Evolutionary conservation across 2,113 vertebrate species (phyloP), one percentile per base, ranked within the genome.

Genomic region (Montifringilla adamsi): DNA sequence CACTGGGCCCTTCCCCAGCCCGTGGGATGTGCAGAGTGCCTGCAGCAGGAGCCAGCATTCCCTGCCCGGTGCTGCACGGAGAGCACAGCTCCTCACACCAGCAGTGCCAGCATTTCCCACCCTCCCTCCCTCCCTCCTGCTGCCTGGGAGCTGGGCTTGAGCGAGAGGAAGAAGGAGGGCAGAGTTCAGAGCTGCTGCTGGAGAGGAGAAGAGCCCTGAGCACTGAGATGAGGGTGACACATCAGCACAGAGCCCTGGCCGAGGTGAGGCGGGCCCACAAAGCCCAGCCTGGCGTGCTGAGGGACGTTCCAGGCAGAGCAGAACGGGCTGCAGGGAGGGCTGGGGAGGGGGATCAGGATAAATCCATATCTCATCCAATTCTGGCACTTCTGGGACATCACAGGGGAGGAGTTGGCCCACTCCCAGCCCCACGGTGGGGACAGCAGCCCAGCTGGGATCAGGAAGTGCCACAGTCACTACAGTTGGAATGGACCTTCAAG

Each of bases 331-430:
- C 64, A 35, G 21, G 24, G 6, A 1, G 1, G 31, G 21, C 13
- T 2, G 1, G 43, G 26, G 20, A 17, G 12, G 22, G 46, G 41
- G 33, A 27, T 13, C 17, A 7, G 5, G 11, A 8, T 6, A 75
- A 69, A 76, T 0, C 59, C 9, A 0, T 0, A 4, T 1, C 49
- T n/a, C 11, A 8, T 1, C 18, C 39, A 4, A 0, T 2, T 28
- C 52, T 22, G 31, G 5, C 68, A 26, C 13, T 10, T 2, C 0
- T 22, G 33, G 53, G 21, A 10, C 5, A 3, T 0, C 4, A 2
- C 53, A 8, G 1, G 0, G 31, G 19, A 68, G 58, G 35, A 58
- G 12, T 13, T 2, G 12, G 19, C 28, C 55, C 5, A 2, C 12
- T 35, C 15, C 67, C 58, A 70, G 20, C 62, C 76, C 41, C 43